Base-by-base conservation (phyloP, 1,140 invertebrate species). In the Mizuhopecten yessoensis region DNA sequence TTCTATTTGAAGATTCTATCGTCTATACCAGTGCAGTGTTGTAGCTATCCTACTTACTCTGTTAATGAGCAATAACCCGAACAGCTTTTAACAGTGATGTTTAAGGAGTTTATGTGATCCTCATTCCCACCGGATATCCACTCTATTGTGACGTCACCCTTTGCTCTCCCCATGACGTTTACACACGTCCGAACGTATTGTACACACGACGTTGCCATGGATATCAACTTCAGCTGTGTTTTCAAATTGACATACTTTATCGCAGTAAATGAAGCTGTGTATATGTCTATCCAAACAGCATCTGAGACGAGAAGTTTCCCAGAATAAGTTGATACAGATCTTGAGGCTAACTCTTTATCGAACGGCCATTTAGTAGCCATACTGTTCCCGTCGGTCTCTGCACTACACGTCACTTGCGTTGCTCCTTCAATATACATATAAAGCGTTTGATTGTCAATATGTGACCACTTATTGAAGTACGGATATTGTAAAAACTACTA, bases 21-120 rank as follows among this genome's bases (percentile, higher is more conserved):
- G n/a, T n/a, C n/a, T n/a, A n/a, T n/a, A n/a, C n/a, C n/a, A n/a
- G n/a, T n/a, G n/a, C n/a, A n/a, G n/a, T n/a, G n/a, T n/a, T n/a
- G n/a, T n/a, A n/a, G n/a, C n/a, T n/a, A n/a, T n/a, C n/a, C n/a
- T 45, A 75, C 57, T 75, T 29, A 75, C 57, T 75, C 57, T 75
- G 57, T 29, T 29, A 13, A 29, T 75, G 57, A 29, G 11, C 57
- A 75, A 29, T 75, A 75, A 29, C 57, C 57, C 57, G 57, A 75
- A 75, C 57, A 75, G 1, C 57, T 17, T 75, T 75, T 1, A 2
- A 75, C 57, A 75, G 57, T 29, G 23, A n/a, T 17, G 17, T n/a
- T 75, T n/a, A 75, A 75, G 29, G 57, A n/a, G n/a, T 75, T n/a
- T 13, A 29, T 29, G 23, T 75, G 23, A 75, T 29, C 42, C 17